Percentiles rank a stretch among this genome's conserved stretches.
Evolutionary conservation across 2,888 invertebrate species (phyloP).

Genomic region (Dendrolimus houi): DNA sequence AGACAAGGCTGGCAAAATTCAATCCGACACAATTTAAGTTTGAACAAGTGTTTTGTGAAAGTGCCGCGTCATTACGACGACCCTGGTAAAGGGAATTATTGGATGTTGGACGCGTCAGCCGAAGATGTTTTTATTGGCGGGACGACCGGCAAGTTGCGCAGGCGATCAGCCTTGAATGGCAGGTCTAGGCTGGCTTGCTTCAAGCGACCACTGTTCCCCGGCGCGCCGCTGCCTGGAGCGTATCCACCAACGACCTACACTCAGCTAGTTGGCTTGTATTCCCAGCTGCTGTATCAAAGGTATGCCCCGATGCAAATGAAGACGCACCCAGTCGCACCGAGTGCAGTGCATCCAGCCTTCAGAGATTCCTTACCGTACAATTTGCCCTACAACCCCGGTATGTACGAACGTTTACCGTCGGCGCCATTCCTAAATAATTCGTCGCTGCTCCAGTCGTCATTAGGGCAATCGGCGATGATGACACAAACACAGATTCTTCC

Average conservation of each 20-base stretch:
- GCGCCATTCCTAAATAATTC: conserved; percentile 43
- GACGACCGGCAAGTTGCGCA: conserved; percentile 93
- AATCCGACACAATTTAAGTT: conserved; percentile 96
- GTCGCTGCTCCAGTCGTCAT: conserved; percentile 37
- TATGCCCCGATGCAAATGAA: conserved; percentile 78
- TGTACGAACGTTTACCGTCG: conserved; percentile 52
- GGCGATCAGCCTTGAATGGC: conserved; percentile 93
- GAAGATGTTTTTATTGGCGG: conserved; percentile 99
- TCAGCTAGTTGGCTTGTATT: conserved; percentile 74
- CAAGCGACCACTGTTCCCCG: conserved; percentile 83
- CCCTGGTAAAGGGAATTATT: conserved; percentile 99
- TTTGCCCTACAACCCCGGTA: conserved; percentile 52
- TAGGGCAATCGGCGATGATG: conserved; percentile 37
- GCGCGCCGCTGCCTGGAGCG: conserved; percentile 75
- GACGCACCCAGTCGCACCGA: conserved; percentile 67
- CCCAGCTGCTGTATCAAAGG: conserved; percentile 80
- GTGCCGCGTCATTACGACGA: conserved; percentile 98
- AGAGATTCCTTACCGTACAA: conserved; percentile 58
- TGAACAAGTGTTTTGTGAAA: conserved; percentile 99
- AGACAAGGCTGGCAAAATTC: conserved; percentile 99
- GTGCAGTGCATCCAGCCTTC: conserved; percentile 71
- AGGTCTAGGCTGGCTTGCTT: conserved; percentile 92
- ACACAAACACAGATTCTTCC: conserved; percentile 45
- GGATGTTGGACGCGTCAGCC: conserved; percentile 99
- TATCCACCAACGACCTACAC: conserved; percentile 77